Evolutionary conservation across 2,113 vertebrate species (phyloP).

Genomic region (Ivindomyrus marchei): DNA sequence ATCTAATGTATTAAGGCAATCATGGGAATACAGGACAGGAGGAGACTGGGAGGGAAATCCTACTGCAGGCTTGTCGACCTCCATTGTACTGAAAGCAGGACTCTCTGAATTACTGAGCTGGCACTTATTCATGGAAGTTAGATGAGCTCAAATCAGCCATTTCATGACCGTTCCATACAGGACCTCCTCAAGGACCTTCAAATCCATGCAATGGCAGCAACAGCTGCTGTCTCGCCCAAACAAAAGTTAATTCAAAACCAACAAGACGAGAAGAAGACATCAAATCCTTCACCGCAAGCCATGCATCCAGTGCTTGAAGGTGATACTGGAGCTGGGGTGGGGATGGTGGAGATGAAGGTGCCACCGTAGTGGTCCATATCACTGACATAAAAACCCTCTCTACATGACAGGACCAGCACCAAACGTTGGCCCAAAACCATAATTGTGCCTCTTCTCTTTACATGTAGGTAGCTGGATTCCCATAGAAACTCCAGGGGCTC

Average conservation of each 20-base stretch:
- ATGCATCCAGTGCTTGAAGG: not conserved
- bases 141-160: not conserved
- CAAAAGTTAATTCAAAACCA: not conserved
- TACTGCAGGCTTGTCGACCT: not conserved
- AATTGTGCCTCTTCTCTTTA: not conserved
- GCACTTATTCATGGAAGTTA: not conserved
- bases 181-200: not conserved
- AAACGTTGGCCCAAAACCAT: not conserved
- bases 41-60: no score
- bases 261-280: not conserved
- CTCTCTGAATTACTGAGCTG: not conserved
- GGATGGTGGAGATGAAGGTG: not conserved
- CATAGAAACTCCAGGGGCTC: no score
- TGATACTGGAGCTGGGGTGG: not conserved
- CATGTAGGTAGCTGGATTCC: not conserved
- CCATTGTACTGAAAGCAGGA: not conserved
- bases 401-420: not conserved
- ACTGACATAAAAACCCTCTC: not conserved
- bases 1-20: not conserved
- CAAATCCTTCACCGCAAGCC: not conserved
- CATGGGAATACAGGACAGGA: not conserved
- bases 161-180: not conserved
- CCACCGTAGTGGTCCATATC: not conserved
- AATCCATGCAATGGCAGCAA: not conserved
- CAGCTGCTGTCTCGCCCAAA: not conserved